phyloP scores from a whole-genome alignment of 2,888 invertebrate species.

The Cantharis flavilabris region DNA sequence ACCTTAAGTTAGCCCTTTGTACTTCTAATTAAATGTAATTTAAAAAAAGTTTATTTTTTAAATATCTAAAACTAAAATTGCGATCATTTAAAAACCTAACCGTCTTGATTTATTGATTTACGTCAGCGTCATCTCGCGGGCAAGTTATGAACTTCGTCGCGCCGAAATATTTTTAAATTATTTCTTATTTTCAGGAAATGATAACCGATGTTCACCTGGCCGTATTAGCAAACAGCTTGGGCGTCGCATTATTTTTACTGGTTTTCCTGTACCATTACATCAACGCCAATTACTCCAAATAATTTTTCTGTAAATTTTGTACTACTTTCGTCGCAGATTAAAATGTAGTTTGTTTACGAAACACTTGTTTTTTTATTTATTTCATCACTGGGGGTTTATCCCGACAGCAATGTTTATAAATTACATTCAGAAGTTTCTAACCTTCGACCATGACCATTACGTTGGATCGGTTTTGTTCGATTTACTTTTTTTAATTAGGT shows the following conservation, averaged over 20 bases:
- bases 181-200: slow-evolving; percentile 61
- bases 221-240: slow-evolving; percentile 93
- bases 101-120: not conserved
- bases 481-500: too few relatives aligned
- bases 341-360: not conserved
- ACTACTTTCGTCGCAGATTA: not conserved
- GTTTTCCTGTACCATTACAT: slow-evolving; percentile 97
- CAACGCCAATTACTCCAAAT: slow-evolving; percentile 78
- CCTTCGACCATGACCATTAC: too few relatives aligned
- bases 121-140: not conserved
- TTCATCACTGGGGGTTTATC: too few relatives aligned
- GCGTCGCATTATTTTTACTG: slow-evolving; percentile 87
- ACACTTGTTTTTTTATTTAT: not conserved
- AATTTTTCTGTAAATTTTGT: slow-evolving; percentile 27
- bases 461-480: too few relatives aligned
- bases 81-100: not conserved
- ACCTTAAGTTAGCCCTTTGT: not conserved
- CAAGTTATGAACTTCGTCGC: not conserved
- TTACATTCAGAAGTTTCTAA: too few relatives aligned
- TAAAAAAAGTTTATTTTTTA: not conserved
- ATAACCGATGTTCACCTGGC: slow-evolving; percentile 96
- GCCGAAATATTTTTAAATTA: too few relatives aligned
- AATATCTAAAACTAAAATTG: not conserved
- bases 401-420: too few relatives aligned
- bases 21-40: not conserved